Evolutionary conservation across 2,888 invertebrate genomes (phyloP), one percentile per base, ranked within the genome.

Genomic region (Meganola albula): DNA sequence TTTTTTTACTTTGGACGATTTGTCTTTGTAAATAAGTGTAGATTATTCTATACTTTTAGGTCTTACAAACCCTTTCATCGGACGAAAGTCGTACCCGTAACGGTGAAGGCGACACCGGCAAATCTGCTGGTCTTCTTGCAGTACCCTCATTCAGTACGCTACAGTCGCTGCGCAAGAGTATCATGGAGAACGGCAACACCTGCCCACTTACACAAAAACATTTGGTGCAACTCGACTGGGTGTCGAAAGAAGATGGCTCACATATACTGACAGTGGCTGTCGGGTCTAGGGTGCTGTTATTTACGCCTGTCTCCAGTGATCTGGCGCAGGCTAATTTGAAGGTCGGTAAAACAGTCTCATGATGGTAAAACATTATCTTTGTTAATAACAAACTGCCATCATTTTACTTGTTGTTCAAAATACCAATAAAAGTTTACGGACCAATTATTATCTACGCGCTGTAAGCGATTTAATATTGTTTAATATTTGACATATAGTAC

Each of bases 201-300:
- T 96, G 95, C 58, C 95, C 95, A 0, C 72, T 96, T 20, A 95
- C 95, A 0, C 96, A 96, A 67, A 96, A 96, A 72, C 96, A 96
- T 74, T 85, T 97, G 12, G 97, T 98, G 1, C 98, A 98, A 65
- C 82, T 99, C 21, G 99, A 99, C 79, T 99, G 99, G 99, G 98
- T 99, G 7, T 98, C 98, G 0, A 97, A 98, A 53, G 99, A 99
- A 74, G 99, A 99, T 69, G 99, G 99, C 1, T 96, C 97, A 0
- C 99, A 99, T 71, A 96, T 99, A 54, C 78, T 99, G 21, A 99
- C 99, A 0, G 97, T 99, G 0, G 97, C 96, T 0, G 96, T 98
- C 20, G 98, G 96, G 0, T 96, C 95, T 37, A 94, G 96, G 74
- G 94, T 98, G 21, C 89, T 97, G 69, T 82, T 98, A 4, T 98